phyloP scores from a whole-genome alignment of 2,888 invertebrate species.

The Emmelina monodactyla region DNA sequence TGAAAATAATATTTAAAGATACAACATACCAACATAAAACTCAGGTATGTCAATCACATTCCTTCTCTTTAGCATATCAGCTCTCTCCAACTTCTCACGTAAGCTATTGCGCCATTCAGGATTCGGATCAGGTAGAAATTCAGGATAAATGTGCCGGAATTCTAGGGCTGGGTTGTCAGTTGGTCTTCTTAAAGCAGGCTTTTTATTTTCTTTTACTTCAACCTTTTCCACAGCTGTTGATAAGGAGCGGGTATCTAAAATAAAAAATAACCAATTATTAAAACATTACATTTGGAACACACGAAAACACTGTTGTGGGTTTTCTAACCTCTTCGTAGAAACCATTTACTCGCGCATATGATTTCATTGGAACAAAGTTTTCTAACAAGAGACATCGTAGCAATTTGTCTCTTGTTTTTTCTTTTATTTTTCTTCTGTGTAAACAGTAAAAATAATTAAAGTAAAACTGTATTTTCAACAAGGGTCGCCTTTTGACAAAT shows the following conservation, averaged over 20 bases:
- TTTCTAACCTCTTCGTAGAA: no score
- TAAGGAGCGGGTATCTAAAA: slow-evolving; percentile 35
- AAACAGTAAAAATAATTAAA: no score
- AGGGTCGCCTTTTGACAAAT: no score
- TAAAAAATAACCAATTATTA: slow-evolving; percentile 1
- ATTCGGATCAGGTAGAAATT: slow-evolving; percentile 90
- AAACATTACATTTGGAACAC: no score
- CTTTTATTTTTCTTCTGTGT: no score
- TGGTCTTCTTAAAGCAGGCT: slow-evolving; percentile 21
- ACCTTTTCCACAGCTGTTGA: slow-evolving; percentile 37
- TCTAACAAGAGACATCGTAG: no score
- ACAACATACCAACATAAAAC: slow-evolving; percentile 93
- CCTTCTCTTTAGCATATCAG: slow-evolving; percentile 91
- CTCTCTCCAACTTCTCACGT: slow-evolving; percentile 87
- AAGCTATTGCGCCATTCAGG: slow-evolving; percentile 78
- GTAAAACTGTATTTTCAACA: no score
- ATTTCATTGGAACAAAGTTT: no score
- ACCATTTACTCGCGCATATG: no score
- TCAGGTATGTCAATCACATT: slow-evolving; percentile 89
- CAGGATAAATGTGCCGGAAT: slow-evolving; percentile 81
- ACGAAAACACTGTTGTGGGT: no score
- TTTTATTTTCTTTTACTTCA: slow-evolving; percentile 18
- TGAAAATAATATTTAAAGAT: no score
- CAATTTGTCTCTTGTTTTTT: no score
- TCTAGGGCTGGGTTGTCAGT: slow-evolving; percentile 46